Conservation (phyloP, 1,140 invertebrate genomes). For the Argopecten irradians region DNA sequence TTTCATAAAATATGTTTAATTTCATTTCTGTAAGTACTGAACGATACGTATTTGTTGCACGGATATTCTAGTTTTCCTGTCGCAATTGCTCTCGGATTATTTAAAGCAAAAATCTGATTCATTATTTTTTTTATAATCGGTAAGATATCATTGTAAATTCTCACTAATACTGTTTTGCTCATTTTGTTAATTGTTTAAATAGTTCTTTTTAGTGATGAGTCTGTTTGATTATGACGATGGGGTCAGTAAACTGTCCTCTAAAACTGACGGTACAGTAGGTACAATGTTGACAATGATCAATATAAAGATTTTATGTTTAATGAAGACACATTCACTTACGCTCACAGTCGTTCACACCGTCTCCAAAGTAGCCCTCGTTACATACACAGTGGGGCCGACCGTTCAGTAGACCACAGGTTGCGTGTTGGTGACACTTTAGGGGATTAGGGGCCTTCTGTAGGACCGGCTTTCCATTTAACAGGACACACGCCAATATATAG, state of each 20-base stretch:
- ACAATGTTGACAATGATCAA: background rate
- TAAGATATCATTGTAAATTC: too few species aligned
- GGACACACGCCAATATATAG: slow-evolving; percentile 21
- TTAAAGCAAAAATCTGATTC: too few species aligned
- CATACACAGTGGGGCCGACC: slow-evolving; percentile 33
- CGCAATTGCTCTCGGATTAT: background rate
- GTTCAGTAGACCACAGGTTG: slow-evolving; percentile 30
- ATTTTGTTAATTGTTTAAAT: background rate
- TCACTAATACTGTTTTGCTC: background rate
- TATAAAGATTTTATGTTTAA: too few species aligned
- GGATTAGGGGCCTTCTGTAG: slow-evolving; percentile 10
- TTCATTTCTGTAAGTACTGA: background rate
- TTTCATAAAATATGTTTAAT: background rate
- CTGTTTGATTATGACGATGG: background rate
- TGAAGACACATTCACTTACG: slow-evolving; percentile 29
- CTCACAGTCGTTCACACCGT: slow-evolving; percentile 34
- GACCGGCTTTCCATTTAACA: background rate
- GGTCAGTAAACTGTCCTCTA: background rate
- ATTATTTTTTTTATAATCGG: too few species aligned
- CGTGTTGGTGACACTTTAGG: slow-evolving; percentile 34
- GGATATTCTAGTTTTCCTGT: background rate
- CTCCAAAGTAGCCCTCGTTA: slow-evolving; percentile 41
- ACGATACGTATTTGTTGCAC: background rate
- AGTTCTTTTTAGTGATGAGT: background rate
- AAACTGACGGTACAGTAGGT: background rate